phyloP scores from a whole-genome alignment of 2,113 vertebrate species.

The Anarrhichthys ocellatus region DNA sequence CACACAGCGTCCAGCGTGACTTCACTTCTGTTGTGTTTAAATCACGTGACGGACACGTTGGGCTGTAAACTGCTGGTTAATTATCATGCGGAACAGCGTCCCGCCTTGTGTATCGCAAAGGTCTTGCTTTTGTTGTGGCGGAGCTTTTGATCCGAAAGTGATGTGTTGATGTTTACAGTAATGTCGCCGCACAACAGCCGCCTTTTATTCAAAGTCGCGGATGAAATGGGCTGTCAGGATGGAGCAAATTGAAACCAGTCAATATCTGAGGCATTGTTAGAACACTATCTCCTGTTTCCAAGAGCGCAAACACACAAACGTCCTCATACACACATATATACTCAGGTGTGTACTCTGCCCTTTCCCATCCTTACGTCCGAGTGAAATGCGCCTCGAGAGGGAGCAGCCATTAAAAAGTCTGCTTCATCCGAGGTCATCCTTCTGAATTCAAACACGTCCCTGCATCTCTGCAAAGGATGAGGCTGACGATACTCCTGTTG shows the following conservation, averaged over 20 bases:
- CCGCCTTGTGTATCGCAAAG: not conserved
- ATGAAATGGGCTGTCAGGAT: constrained; percentile 66
- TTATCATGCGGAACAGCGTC: not conserved
- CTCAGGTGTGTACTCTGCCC: not conserved
- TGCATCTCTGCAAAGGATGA: constrained; percentile 10
- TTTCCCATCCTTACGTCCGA: not conserved
- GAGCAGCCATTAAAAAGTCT: constrained; percentile 11
- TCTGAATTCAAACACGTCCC: constrained; percentile 16
- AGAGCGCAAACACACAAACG: constrained; percentile 23
- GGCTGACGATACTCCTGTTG: not conserved
- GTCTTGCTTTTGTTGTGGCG: not conserved
- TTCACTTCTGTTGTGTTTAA: constrained; percentile 46
- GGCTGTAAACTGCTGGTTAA: constrained; percentile 30
- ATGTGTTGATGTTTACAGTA: constrained; percentile 57
- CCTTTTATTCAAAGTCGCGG: constrained; percentile 53
- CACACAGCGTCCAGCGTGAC: not conserved
- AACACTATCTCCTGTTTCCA: constrained; percentile 50
- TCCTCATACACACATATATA: not conserved
- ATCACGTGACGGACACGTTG: constrained; percentile 30
- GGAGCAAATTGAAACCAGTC: constrained; percentile 76
- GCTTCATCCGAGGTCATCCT: constrained; percentile 41
- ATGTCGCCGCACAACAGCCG: constrained; percentile 14
- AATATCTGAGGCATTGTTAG: constrained; percentile 51
- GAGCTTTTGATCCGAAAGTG: constrained; percentile 43
- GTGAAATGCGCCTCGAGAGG: not conserved